Evolutionary conservation across 2,888 invertebrate species (phyloP).

Genomic region (Steinernema scapterisci): DNA sequence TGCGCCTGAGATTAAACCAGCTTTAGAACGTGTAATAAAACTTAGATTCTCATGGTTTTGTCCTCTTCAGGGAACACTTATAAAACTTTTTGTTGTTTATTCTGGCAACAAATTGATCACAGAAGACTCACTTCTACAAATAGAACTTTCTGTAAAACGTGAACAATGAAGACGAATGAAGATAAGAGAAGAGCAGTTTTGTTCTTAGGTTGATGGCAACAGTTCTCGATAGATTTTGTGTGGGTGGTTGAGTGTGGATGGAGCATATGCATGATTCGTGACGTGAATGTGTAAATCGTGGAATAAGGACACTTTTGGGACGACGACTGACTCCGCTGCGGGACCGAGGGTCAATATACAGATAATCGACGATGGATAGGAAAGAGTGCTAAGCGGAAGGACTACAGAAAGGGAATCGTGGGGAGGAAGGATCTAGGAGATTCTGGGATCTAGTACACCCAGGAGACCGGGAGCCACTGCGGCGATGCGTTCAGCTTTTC

Average conservation of each 20-base stretch:
- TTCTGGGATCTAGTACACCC: conserved; percentile 63
- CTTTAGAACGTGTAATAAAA: too few species aligned
- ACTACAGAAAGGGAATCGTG: conserved; percentile 11
- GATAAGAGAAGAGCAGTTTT: conserved; percentile 33
- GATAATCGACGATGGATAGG: conserved; percentile 8
- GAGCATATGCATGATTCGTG: background rate
- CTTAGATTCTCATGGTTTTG: too few species aligned
- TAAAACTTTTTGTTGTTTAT: background rate
- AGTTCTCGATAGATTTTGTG: background rate
- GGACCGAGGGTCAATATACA: background rate
- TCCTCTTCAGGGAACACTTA: too few species aligned
- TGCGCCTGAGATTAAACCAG: background rate
- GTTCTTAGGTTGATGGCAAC: background rate
- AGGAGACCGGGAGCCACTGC: conserved; percentile 68
- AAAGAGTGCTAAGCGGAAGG: conserved; percentile 5
- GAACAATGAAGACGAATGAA: conserved; percentile 3
- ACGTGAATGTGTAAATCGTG: conserved; percentile 13
- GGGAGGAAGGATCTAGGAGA: background rate
- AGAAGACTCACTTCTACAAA: background rate
- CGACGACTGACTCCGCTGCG: background rate
- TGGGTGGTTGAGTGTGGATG: background rate
- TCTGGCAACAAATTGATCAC: conserved; percentile 9
- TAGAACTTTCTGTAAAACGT: conserved; percentile 16
- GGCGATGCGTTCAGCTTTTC: conserved; percentile 67
- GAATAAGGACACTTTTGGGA: conserved; percentile 28